Base-by-base conservation (phyloP, 2,113 vertebrate species). In the Antechinus flavipes region DNA sequence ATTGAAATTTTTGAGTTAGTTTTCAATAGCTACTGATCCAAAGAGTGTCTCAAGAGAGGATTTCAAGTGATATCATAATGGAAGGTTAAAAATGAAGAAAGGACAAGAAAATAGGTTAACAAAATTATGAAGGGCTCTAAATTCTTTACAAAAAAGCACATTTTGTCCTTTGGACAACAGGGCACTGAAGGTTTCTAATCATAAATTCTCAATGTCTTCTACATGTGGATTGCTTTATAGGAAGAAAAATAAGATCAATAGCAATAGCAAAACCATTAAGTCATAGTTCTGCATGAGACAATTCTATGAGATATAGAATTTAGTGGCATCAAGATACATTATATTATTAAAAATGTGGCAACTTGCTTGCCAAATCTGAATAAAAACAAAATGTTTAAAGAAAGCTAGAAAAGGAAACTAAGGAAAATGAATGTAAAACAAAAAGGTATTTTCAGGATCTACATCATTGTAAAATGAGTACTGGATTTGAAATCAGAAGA, bases 201-300 rank as follows among this genome's bases (percentile, higher is more conserved):
- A 76, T 76, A n/a, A 91, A 50, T 9, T 27, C 5, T 92, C 2
- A 3, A 30, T 91, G 92, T 90, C 89, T 95, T 61, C 6, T 68
- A 93, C 50, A 94, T 9, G 90, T 52, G 53, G 54, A 92, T 30
- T 46, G 47, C 25, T 94, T 95, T 56, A 89, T 55, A 93, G 76
- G 92, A 96, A 94, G 55, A 61, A 92, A 47, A 92, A 76, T 76
- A 76, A 68, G 61, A 68, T 68, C 0, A 35, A 76, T n/a, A n/a
- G 3, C 61, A 76, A n/a, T 76, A 76, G 23, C 12, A 68, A 68
- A 68, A 68, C 30, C 16, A 68, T 68, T 3, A 68, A 68, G 30
- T 11, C 61, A 35, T 35, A 76, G 12, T n/a, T 76, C 35, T 19
- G 30, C 16, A n/a, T n/a, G 61, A 11, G 61, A 35, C 61, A n/a